Percentiles rank a stretch among this genome's conserved stretches.
phyloP scores from a whole-genome alignment of 2,797 vertebrate species.

The Bradypodion ventrale region DNA sequence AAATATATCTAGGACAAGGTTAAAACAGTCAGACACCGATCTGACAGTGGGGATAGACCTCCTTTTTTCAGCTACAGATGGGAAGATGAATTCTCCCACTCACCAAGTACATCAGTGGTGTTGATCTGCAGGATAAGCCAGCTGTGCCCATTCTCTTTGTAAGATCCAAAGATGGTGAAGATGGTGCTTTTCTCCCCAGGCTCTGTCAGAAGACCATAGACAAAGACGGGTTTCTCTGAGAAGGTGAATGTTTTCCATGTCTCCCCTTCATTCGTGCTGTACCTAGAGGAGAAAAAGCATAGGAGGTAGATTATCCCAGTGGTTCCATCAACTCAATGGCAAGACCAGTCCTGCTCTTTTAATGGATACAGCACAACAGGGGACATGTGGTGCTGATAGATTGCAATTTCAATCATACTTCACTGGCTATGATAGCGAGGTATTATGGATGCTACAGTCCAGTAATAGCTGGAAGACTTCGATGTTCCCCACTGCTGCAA shows the following conservation, averaged over 20 bases:
- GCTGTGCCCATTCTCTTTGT: slow-evolving; percentile 92
- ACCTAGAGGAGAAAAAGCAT: slow-evolving; percentile 74
- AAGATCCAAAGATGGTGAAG: slow-evolving; percentile 97
- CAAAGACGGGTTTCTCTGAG: slow-evolving; percentile 85
- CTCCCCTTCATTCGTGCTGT: slow-evolving; percentile 97
- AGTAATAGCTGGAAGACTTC: no score
- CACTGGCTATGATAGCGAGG: no score
- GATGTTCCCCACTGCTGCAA: no score
- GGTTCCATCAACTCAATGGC: no score
- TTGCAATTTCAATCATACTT: no score
- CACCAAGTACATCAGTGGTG: slow-evolving; percentile 89
- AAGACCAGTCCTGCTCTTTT: no score
- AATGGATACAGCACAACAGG: no score
- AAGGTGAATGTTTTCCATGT: slow-evolving; percentile 92
- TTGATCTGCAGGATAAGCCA: slow-evolving; percentile 99
- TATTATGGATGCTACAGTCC: no score
- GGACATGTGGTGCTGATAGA: no score
- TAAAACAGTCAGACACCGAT: no score
- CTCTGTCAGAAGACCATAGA: slow-evolving; percentile 95
- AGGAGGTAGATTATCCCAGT: neutral
- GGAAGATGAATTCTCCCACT: slow-evolving; percentile 41
- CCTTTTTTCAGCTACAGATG: no score
- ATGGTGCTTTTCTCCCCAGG: slow-evolving; percentile 96
- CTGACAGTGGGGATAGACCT: no score
- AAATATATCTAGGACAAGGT: neutral